Base-by-base conservation (phyloP, 2,113 vertebrate genomes). In the Australoheros scitulus region DNA sequence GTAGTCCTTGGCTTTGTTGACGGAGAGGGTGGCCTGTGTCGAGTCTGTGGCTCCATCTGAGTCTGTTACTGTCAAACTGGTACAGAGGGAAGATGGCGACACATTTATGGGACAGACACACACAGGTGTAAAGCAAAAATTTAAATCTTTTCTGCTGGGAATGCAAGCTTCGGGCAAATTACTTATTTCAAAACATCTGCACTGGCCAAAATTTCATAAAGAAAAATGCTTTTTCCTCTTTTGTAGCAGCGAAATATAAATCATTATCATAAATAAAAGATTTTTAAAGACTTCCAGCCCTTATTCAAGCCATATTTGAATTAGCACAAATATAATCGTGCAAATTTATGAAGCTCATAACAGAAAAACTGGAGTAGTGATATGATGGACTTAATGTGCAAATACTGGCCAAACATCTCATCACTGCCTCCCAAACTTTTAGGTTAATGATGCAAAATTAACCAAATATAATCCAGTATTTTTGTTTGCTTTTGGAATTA, bases 1-100 rank as follows among this genome's bases (percentile, higher is more conserved):
- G 89, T 99, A 99, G 91, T 99, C 98, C 90, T 96, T 97, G 43
- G 98, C 98, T 94, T 99, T 99, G 92, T 97, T 97, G 86, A 99
- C 97, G 0, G 95, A 96, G 76, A 99, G 85, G 59, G 91, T 97
- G 61, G 98, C 98, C 79, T 96, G 97, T n/a, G 98, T 97, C 0
- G 97, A 98, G 93, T 92, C 96, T 70, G 96, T 96, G 81, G 97
- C 97, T 59, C 97, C 97, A 5, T 99, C 97, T 0, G 98, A 99
- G 92, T 99, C 98, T 1, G 97, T 97, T 0, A 99, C 98, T 1
- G 97, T 99, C 57, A 99, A 94, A 87, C 98, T 99, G 79, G 22
- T 74, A 85, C 22, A 80, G 55, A n/a, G 68, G 55, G 58, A 60
- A 5, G 57, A 20, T 2, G 56, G 13, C 75, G 38, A 56, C 26